Evolutionary conservation across 2,888 invertebrate genomes (phyloP).

Genomic region (Glyphotaelius pellucidus): DNA sequence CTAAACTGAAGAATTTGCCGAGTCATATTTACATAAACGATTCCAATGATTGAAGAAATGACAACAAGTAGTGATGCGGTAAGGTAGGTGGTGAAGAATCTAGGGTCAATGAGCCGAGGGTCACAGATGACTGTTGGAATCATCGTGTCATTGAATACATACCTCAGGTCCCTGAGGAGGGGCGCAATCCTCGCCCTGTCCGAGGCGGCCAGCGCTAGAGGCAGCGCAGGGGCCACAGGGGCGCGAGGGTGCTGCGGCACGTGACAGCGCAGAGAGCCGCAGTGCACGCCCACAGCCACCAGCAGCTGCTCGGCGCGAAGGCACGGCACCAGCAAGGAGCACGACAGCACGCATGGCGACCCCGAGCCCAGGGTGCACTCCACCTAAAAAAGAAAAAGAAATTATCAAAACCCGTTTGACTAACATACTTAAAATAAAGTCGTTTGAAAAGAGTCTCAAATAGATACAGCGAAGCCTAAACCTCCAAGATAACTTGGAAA

Average conservation of each 20-base stretch:
- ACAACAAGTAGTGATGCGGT: too few relatives aligned
- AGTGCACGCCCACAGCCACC: constrained; percentile 96
- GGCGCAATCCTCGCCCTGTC: constrained; percentile 70
- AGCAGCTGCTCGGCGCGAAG: constrained; percentile 94
- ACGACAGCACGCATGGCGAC: constrained; percentile 94
- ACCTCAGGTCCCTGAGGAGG: constrained; percentile 77
- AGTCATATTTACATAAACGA: too few relatives aligned
- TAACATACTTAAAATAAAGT: too few relatives aligned
- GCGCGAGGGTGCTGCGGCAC: constrained; percentile 93
- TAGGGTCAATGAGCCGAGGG: too few relatives aligned
- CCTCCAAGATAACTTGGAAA: too few relatives aligned
- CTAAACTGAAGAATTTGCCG: too few relatives aligned
- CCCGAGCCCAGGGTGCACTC: constrained; percentile 84
- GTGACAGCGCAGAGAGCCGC: constrained; percentile 93
- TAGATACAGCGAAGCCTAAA: too few relatives aligned
- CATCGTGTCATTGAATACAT: constrained; percentile 69
- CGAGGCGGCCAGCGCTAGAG: constrained; percentile 80
- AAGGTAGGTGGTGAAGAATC: too few relatives aligned
- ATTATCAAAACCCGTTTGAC: too few relatives aligned
- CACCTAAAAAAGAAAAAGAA: constrained; percentile 76
- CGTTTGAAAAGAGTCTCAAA: too few relatives aligned
- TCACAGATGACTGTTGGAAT: too few relatives aligned
- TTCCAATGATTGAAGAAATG: too few relatives aligned
- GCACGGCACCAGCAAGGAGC: constrained; percentile 93
- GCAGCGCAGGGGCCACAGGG: constrained; percentile 86